Evolutionary conservation across 2,888 invertebrate species (phyloP), one percentile per base, ranked within the genome.

Genomic region (Scaptomyza parva): DNA sequence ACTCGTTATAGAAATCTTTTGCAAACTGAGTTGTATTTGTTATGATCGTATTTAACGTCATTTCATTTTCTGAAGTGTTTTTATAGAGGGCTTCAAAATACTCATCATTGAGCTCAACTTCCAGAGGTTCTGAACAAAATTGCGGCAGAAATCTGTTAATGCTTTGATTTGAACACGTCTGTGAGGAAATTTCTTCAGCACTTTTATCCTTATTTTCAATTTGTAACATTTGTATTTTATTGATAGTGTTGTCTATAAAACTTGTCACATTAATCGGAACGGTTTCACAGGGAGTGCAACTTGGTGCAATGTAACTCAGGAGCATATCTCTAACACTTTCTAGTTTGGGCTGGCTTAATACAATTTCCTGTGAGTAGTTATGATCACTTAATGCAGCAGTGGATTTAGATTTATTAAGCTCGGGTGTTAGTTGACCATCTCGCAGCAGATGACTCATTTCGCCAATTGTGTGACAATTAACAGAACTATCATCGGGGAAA

Each of bases 101-200:
- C 26, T 70, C 73, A 51, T 88, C 85, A 52, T 75, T 73, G 3
- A 70, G 41, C 33, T 72, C 68, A 45, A 76, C 68, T 53, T 88
- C 88, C 40, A 87, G 44, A 0, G 81, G 80, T 39, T 89, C 88
- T 0, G 86, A 89, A 17, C 85, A 86, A 45, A 83, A 76, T 22
- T 71, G 68, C 2, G 28, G 5, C 8, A 72, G 30, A n/a, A 5
- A 41, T 33, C 5, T 6, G 2, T 17, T 45, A 14, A 30, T 47
- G 20, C 37, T 5, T 18, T 1, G 45, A 18, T 9, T 28, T 28
- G 28, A 5, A 12, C 11, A n/a, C 18, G 50, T 53, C 6, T 9
- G 22, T 14, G 6, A 8, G 0, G 5, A 0, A 0, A 4, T n/a
- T 41, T 67, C 37, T 3, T 62, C 47, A 6, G 18, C 3, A 11